Percentiles rank a stretch among this genome's conserved stretches.
phyloP scores from a whole-genome alignment of 2,888 invertebrate species.

The Crematogaster levior region DNA sequence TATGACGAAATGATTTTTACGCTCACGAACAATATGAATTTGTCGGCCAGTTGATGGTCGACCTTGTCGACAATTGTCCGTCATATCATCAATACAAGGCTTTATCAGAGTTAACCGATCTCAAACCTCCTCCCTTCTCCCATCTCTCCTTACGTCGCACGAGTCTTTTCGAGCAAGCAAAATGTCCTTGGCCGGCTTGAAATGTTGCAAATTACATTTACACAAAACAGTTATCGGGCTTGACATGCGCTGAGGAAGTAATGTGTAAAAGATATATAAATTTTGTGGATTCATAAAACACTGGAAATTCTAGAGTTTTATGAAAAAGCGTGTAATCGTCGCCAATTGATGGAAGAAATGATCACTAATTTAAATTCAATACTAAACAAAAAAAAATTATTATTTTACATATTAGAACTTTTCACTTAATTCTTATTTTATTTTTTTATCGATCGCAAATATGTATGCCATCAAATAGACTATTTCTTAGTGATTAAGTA shows the following conservation, averaged over 20 bases:
- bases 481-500: neutral
- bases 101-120: slow-evolving; percentile 38
- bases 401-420: neutral
- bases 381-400: neutral
- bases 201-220: slow-evolving; percentile 21
- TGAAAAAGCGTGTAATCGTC: slow-evolving; percentile 58
- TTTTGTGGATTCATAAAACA: slow-evolving; percentile 14
- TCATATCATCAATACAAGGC: slow-evolving; percentile 15
- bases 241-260: neutral
- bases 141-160: slow-evolving; percentile 45
- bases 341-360: slow-evolving; percentile 24
- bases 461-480: neutral
- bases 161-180: slow-evolving; percentile 44
- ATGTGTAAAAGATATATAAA: slow-evolving; percentile 37
- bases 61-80: slow-evolving; percentile 12
- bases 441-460: neutral
- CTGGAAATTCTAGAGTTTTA: slow-evolving; percentile 9
- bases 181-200: slow-evolving; percentile 4
- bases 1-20: neutral
- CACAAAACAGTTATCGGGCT: slow-evolving; percentile 36
- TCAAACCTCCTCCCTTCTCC: slow-evolving; percentile 39
- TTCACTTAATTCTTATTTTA: neutral
- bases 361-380: neutral
- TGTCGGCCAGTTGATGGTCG: neutral
- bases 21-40: neutral